Evolutionary conservation across 2,888 invertebrate genomes (phyloP), one percentile per base, ranked within the genome.

Genomic region (Tetramorium bicarinatum): DNA sequence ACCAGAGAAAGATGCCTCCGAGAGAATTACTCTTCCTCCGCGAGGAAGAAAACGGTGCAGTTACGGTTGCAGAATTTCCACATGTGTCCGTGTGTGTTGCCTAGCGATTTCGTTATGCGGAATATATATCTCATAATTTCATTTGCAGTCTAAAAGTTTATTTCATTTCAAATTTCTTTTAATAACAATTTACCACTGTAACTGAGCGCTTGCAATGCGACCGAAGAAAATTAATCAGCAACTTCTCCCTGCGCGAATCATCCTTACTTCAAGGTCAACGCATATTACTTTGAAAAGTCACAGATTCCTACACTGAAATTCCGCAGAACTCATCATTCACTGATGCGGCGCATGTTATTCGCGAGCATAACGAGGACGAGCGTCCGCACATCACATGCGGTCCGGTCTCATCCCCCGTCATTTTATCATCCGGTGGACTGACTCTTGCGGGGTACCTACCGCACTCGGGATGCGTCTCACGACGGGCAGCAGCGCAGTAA

Each of bases 371-470:
- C 61, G 76, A 82, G 64, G 72, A 80, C 82, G n/a, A 69, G 79
- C 85, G 90, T 84, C 81, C 72, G 71, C 80, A 61, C 85, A 85
- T 90, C 90, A 80, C 87, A 86, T 85, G 87, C 81, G 87, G 87
- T 89, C 89, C 71, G 83, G 83, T 86, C 91, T 82, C 91, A 87
- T 90, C 87, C 89, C 54, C 75, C 83, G 82, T 87, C 91, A 81
- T 87, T 90, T 90, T 88, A 90, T 91, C 89, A 84, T 90, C 83
- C 88, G 56, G 85, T 74, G 62, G 82, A 72, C 72, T 59, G 79
- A 89, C 84, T 88, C 85, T 91, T 82, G 83, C 86, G 87, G 84
- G 86, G 87, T 88, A 90, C 89, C 87, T 90, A 90, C 90, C 87
- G 90, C 89, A 89, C 79, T 71, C 83, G 83, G 85, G 52, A 69